phyloP scores from a whole-genome alignment of 2,113 vertebrate species.

The Cololabis saira region DNA sequence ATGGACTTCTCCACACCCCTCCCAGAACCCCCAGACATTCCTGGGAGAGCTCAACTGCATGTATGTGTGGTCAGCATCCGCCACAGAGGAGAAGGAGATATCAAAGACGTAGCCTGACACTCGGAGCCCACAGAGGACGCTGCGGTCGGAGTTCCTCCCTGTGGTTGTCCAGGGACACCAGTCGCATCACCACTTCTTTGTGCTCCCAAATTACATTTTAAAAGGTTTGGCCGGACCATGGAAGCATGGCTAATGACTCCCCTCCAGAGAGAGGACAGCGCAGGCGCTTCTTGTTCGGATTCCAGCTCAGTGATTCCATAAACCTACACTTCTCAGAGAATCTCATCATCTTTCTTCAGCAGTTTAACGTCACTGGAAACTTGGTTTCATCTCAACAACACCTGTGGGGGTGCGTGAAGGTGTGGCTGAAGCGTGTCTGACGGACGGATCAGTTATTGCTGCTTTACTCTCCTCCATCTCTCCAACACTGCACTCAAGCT shows the following conservation, averaged over 20 bases:
- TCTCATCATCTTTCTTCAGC: background rate
- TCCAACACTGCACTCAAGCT: no score
- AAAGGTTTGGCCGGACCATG: constrained; percentile 24
- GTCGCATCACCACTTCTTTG: constrained; percentile 17
- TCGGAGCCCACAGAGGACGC: no score
- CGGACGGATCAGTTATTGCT: no score
- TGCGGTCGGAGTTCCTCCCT: background rate
- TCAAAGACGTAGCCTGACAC: constrained; percentile 44
- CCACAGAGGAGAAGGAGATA: constrained; percentile 26
- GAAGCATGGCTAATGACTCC: constrained; percentile 12
- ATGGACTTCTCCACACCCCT: constrained; percentile 57
- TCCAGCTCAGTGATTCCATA: background rate
- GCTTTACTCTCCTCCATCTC: no score
- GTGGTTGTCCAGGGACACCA: constrained; percentile 20
- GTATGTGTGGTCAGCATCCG: constrained; percentile 41
- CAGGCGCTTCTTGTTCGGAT: background rate
- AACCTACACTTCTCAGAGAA: background rate
- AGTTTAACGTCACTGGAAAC: no score
- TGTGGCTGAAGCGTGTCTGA: no score
- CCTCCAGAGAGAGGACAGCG: background rate
- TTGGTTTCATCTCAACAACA: no score
- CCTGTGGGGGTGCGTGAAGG: no score
- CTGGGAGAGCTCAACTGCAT: constrained; percentile 25
- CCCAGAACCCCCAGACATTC: constrained; percentile 35
- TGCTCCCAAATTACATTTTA: constrained; percentile 30